Conservation (phyloP, 2,797 vertebrate genomes). For the Melopsittacus undulatus region DNA sequence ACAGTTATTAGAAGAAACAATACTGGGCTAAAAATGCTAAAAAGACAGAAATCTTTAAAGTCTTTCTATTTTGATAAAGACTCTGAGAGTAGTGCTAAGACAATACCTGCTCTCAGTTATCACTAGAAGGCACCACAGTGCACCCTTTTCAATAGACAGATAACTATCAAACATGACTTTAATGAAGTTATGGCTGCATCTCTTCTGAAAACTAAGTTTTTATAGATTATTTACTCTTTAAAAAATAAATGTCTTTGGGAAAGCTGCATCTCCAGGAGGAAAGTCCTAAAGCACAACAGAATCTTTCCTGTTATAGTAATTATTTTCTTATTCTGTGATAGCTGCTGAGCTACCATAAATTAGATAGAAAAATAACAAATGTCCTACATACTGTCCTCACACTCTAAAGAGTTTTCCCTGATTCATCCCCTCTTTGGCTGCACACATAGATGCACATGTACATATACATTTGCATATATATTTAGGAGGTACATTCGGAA, state of each 20-base stretch:
- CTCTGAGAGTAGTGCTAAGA: neutral
- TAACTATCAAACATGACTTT: neutral
- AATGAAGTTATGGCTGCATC: neutral
- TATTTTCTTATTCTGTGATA: neutral
- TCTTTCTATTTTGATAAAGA: neutral
- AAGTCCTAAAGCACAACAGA: neutral
- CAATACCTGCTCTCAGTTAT: neutral
- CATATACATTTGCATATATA: neutral
- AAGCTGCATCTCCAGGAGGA: neutral
- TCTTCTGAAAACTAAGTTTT: neutral
- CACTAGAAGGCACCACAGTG: neutral
- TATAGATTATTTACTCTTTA: neutral
- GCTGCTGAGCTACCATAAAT: neutral
- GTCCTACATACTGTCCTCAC: neutral
- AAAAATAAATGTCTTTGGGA: neutral
- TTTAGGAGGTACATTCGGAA: neutral
- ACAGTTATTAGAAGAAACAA: neutral
- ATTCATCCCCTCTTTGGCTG: neutral
- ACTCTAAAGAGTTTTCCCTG: neutral
- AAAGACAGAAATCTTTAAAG: neutral
- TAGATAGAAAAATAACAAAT: neutral
- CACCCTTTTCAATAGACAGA: neutral
- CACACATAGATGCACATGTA: neutral
- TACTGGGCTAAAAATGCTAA: neutral
- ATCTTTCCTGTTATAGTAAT: neutral